phyloP scores from a whole-genome alignment of 2,888 invertebrate species.

The Argyresthia goedartella region DNA sequence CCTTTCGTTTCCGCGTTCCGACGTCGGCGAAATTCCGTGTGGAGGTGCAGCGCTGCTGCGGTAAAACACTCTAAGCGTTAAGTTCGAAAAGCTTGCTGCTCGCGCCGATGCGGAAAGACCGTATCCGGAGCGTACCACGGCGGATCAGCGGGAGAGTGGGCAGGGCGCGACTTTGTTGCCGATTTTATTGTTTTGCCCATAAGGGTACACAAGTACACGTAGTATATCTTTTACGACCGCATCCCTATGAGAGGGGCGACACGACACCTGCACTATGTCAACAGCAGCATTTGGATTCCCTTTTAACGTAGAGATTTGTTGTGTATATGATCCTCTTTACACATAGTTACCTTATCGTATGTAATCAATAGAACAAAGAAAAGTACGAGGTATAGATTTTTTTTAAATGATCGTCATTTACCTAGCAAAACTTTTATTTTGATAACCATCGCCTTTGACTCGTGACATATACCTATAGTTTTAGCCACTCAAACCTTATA shows the following conservation, averaged over 20 bases:
- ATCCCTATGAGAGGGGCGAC: background rate
- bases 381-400: too few relatives aligned
- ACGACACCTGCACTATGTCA: background rate
- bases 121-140: background rate
- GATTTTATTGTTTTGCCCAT: background rate
- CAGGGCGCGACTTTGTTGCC: background rate
- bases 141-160: background rate
- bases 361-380: background rate
- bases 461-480: too few relatives aligned
- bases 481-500: too few relatives aligned
- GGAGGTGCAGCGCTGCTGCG: background rate
- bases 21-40: background rate
- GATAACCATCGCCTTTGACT: too few relatives aligned
- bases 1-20: slow-evolving; percentile 49
- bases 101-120: background rate
- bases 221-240: background rate
- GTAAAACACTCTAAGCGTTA: background rate
- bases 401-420: too few relatives aligned
- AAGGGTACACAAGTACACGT: background rate
- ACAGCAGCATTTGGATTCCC: background rate
- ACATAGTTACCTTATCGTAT: background rate
- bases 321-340: background rate
- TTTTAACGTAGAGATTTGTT: too few relatives aligned
- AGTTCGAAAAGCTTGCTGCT: background rate
- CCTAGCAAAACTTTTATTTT: too few relatives aligned